Base-by-base conservation (phyloP, 2,797 vertebrate genomes). In the Coccyzus lansbergi region DNA sequence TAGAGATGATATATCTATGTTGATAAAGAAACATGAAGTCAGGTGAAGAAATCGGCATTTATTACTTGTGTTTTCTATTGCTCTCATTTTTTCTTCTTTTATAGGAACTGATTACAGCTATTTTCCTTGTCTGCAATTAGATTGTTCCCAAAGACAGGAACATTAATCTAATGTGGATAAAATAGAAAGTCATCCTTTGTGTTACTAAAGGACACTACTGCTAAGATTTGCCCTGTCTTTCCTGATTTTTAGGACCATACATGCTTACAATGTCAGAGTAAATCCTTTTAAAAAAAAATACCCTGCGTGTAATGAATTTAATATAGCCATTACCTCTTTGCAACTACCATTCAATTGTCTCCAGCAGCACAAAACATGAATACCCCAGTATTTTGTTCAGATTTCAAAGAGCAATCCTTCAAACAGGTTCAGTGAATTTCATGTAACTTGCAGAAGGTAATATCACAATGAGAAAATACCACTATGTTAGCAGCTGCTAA, bases 61-160 rank as follows among this genome's bases (percentile, higher is more conserved):
- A n/a, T 67, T 77, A 44, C 44, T 52, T 42, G 22, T 82, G 20
- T 25, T 86, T 14, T 25, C 42, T 63, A 31, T 21, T 82, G 33
- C 22, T 70, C 40, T 86, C n/a, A 40, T 82, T 85, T 92, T 82
- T 67, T 36, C 38, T 48, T 87, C 48, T 64, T 68, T 78, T 83
- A 63, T 40, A 86, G 40, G 33, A 74, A 88, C 60, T 46, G 63
- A 56, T 89, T 96, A 67, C 9, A 55, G 15, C 31, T 83, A 13
- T 87, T 93, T 93, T 83, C 31, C 40, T 93, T 85, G 34, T 49
- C 56, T 68, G 76, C 81, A 84, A 44, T 88, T 63, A 92, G 52
- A 63, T 49, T 70, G 33, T 25, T 90, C 60, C 49, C 28, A 31
- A 52, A 60, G 63, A 94, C 86, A 92, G 63, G 38, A 72, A 46